Evolutionary conservation across 1,140 invertebrate genomes (phyloP).

Genomic region (Tribolium castaneum): DNA sequence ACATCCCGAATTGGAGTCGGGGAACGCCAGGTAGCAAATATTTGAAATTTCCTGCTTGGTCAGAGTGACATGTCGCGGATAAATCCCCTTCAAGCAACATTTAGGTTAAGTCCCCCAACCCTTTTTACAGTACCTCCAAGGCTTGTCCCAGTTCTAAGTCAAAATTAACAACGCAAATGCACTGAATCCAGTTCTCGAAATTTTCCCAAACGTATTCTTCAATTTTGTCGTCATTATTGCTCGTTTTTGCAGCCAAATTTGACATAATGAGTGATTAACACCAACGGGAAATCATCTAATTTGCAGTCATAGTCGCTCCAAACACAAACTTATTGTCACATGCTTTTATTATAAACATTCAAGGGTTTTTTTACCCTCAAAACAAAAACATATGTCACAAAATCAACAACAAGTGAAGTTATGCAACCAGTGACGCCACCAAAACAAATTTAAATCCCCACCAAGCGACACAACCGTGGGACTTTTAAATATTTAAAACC

Average conservation of each 20-base stretch:
- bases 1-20: constrained; percentile 98
- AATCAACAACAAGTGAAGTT: constrained; percentile 21
- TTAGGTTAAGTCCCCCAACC: not conserved
- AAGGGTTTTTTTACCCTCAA: constrained; percentile 18
- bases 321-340: constrained; percentile 26
- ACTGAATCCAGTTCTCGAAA: constrained; percentile 95
- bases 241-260: constrained; percentile 13
- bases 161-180: constrained; percentile 97
- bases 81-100: constrained; percentile 75
- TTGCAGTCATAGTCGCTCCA: not conserved
- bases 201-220: constrained; percentile 60
- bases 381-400: constrained; percentile 33
- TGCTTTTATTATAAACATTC: constrained; percentile 24
- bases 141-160: constrained; percentile 98
- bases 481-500: constrained; percentile 43
- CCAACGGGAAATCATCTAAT: not conserved
- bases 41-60: constrained; percentile 96
- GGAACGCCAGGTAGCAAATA: constrained; percentile 98
- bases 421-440: constrained; percentile 21
- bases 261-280: constrained; percentile 19
- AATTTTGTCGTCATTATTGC: constrained; percentile 25
- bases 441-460: constrained; percentile 31
- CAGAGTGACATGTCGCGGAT: constrained; percentile 84
- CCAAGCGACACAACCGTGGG: not conserved
- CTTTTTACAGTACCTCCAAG: constrained; percentile 81